These are phyloP conservation scores for Odocoileus virginianus DNA, from an alignment of 2,113 vertebrate species.

Conservation along the genomic window DNA sequence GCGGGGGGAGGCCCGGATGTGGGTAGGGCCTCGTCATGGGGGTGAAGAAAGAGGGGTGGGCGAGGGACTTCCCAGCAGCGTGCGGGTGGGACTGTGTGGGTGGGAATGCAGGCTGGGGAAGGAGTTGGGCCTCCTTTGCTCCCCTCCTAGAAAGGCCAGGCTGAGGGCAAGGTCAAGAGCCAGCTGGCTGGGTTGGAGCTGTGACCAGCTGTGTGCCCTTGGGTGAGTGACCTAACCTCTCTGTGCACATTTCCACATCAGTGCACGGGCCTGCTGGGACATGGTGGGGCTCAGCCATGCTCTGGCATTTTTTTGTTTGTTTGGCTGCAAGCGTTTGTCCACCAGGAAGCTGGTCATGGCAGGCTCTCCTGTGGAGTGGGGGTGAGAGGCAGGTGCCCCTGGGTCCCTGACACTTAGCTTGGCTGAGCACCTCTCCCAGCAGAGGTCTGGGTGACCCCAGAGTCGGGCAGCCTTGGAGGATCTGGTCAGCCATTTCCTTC, in stretches of 20 bases:
- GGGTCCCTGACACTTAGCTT: neutral
- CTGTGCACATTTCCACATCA: neutral
- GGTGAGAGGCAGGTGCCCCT: accelerated
- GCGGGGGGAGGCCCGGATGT: neutral
- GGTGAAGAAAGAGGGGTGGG: neutral
- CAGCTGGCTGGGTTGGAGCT: neutral
- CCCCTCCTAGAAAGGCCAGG: too few species aligned
- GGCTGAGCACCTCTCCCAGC: neutral
- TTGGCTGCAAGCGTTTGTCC: neutral
- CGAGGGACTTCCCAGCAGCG: neutral
- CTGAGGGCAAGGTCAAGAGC: neutral
- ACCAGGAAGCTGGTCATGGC: neutral
- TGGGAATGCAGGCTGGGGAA: neutral
- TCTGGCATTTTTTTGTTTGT: neutral
- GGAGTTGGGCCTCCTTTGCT: too few species aligned
- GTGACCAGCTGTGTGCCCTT: neutral
- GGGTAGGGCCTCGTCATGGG: accelerated
- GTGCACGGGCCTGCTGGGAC: neutral
- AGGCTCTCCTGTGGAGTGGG: accelerated
- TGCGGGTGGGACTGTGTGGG: neutral
- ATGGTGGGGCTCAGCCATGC: accelerated
- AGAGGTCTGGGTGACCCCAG: neutral
- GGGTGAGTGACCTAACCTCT: neutral
- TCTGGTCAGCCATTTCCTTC: constrained; percentile 29
- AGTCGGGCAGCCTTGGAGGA: too few species aligned